Evolutionary conservation across 1,140 invertebrate species (phyloP), one percentile per base, ranked within the genome.

Genomic region (Colletes gigas): DNA sequence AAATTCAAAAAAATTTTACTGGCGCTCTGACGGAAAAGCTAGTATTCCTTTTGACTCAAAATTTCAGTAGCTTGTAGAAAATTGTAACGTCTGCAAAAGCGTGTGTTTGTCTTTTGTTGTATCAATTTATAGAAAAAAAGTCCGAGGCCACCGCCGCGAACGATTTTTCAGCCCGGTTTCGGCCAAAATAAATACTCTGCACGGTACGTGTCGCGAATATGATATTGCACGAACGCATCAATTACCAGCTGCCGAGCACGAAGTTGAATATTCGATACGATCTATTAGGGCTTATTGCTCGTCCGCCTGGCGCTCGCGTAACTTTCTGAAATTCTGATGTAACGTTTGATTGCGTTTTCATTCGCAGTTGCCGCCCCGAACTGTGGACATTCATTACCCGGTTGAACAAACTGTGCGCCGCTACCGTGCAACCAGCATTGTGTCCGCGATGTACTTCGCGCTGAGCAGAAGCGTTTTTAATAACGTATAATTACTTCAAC

Each of bases 311-410:
- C 17, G 52, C 12, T 3, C n/a, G 47, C 9, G 66, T 8, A 63
- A 77, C 66, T 77, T 77, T 77, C 75, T 9, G 41, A 44, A 39
- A 69, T 70, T 68, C 44, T 21, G 50, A 50, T 69, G 55, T 39
- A 70, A 77, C 44, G 41, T 77, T 60, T 70, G 60, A 66, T 55
- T 65, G 50, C 73, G 50, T 66, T 66, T 67, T 55, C 65, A 67
- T 50, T 62, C 70, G 54, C 47, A 54, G 60, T 63, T 21, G 0
- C n/a, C 12, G 17, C 30, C 44, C 44, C 19, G 44, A 69, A 77
- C 50, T 21, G 67, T 15, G 21, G 67, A 70, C 75, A 60, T 70
- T 60, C 59, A 69, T 77, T 77, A 52, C 21, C 12, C 10, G 9
- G 73, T 54, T 66, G n/a, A 60, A 60, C 55, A 72, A 72, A 72